A percentile compares a stretch with the other conserved stretches of the same genome.
Conservation (phyloP, 2,113 vertebrate genomes). For the Cyphomyrus discorhynchus region DNA sequence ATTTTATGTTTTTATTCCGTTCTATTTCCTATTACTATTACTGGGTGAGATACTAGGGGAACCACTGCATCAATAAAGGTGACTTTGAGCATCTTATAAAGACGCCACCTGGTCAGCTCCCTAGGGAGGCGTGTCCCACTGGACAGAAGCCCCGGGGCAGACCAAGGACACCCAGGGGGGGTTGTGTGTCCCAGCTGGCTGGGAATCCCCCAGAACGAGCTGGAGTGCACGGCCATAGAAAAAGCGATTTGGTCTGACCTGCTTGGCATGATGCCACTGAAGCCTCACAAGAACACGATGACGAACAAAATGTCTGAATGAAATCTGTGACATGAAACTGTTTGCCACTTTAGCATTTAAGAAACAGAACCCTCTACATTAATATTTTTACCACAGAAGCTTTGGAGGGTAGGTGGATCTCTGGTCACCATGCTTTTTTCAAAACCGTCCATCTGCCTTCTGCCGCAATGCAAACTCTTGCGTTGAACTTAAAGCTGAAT, state of each 20-base stretch:
- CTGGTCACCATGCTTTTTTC: background rate
- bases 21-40: background rate
- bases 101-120: background rate
- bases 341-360: background rate
- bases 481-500: background rate
- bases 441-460: background rate
- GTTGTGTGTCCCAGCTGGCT: background rate
- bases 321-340: background rate
- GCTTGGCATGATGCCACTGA: background rate
- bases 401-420: background rate
- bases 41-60: background rate
- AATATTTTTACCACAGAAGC: background rate
- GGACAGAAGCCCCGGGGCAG: background rate
- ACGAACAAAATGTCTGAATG: background rate
- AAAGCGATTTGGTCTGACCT: background rate
- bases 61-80: background rate
- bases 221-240: background rate
- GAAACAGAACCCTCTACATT: background rate
- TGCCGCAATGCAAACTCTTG: background rate
- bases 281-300: background rate
- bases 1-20: background rate
- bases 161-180: background rate
- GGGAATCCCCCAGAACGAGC: background rate
- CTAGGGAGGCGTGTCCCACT: background rate
- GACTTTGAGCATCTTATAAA: background rate